A percentile compares a stretch with the other conserved stretches of the same genome.
phyloP scores from a whole-genome alignment of 1,140 invertebrate genomes.

The Drosophila biarmipes region DNA sequence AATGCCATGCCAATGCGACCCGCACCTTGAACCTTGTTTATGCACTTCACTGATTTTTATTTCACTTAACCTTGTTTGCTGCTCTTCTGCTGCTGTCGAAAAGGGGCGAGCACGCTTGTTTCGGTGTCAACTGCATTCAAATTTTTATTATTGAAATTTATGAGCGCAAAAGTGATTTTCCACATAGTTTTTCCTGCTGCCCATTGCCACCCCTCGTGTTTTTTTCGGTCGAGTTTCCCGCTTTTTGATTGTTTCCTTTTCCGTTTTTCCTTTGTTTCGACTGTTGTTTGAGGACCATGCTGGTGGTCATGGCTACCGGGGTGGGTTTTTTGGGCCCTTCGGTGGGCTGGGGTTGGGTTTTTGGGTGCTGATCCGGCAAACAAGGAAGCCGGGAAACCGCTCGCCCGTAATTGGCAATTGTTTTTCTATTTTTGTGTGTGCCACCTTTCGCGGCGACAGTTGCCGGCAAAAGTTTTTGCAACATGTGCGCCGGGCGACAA shows the following conservation, averaged over 20 bases:
- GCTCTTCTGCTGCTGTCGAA: constrained; percentile 10
- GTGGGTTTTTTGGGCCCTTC: constrained; percentile 17
- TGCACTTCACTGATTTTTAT: constrained; percentile 72
- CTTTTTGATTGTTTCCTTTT: constrained; percentile 32
- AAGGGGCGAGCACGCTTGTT: constrained; percentile 53
- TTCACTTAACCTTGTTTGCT: constrained; percentile 72
- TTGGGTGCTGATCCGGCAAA: constrained; percentile 32
- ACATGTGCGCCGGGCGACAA: constrained; percentile 61
- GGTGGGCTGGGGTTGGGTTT: constrained; percentile 2
- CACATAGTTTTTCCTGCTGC: constrained; percentile 66
- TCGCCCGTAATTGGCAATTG: constrained; percentile 78
- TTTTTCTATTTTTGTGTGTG: constrained; percentile 68
- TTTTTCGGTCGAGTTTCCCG: constrained; percentile 34
- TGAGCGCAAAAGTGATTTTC: constrained; percentile 82
- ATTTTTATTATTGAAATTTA: constrained; percentile 84
- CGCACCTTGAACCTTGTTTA: constrained; percentile 79
- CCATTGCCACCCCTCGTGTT: constrained; percentile 28
- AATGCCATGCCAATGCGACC: constrained; percentile 27
- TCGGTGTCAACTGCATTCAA: constrained; percentile 79
- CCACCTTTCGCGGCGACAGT: constrained; percentile 59
- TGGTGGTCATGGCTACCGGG: constrained; percentile 63
- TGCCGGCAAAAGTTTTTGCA: constrained; percentile 58
- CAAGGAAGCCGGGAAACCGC: constrained; percentile 38
- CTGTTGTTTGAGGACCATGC: constrained; percentile 56
- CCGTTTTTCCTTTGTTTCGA: constrained; percentile 46